Conservation (phyloP, 2,888 invertebrate species). For the Cerastis rubricosa region DNA sequence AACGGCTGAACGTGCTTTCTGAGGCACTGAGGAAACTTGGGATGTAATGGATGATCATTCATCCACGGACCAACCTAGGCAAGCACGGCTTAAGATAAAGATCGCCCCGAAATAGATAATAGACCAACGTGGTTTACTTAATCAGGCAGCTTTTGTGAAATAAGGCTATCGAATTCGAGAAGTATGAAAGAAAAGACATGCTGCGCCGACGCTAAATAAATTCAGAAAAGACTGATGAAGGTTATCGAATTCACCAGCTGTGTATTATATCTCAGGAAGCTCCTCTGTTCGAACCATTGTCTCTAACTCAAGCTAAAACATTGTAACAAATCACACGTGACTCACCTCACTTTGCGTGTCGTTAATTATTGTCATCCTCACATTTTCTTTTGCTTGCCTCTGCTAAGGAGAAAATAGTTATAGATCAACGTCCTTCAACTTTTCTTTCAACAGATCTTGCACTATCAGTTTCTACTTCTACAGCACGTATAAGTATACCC, state of each 20-base stretch:
- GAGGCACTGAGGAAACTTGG: neutral
- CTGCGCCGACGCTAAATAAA: neutral
- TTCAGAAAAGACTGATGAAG: neutral
- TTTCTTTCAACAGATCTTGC: constrained; percentile 39
- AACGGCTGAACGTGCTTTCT: neutral
- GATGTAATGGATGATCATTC: neutral
- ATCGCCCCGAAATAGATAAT: neutral
- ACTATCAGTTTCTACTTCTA: constrained; percentile 31
- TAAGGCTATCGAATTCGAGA: constrained; percentile 2
- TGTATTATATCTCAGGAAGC: neutral
- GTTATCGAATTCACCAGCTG: constrained; percentile 4
- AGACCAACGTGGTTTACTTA: neutral
- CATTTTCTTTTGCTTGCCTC: constrained; percentile 14
- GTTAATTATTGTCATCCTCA: constrained; percentile 21
- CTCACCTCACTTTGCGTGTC: constrained; percentile 17
- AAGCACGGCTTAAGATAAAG: neutral
- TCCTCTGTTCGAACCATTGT: neutral
- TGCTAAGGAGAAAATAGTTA: constrained; percentile 20
- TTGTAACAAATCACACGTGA: neutral
- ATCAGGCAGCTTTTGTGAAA: constrained; percentile 6
- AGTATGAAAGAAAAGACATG: neutral
- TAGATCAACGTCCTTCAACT: constrained; percentile 42
- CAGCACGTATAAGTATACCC: constrained; percentile 35
- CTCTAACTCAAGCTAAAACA: neutral
- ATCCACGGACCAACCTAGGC: neutral